Conservation (phyloP, 1,140 invertebrate genomes). For the Gryllus bimaculatus region DNA sequence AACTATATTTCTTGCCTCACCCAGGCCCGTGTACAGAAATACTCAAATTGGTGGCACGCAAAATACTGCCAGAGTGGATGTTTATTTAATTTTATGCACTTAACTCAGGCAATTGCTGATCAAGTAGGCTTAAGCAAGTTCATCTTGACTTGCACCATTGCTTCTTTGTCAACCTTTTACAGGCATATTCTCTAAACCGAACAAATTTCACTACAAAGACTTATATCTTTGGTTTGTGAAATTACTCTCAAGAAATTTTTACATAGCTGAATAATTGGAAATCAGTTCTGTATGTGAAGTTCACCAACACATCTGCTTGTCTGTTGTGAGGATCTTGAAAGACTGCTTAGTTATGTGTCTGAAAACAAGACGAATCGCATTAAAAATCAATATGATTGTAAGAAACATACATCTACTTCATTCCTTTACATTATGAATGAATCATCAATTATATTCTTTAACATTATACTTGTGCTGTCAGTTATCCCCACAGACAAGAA, state of each 20-base stretch:
- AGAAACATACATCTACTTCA: not conserved
- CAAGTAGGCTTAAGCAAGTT: not conserved
- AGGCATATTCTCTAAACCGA: not conserved
- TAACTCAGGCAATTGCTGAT: no score
- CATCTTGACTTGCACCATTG: not conserved
- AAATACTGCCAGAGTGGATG: no score
- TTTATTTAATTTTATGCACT: no score
- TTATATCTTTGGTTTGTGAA: not conserved
- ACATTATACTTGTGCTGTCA: not conserved
- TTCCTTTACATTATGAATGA: not conserved
- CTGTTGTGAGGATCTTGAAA: slow-evolving; percentile 15
- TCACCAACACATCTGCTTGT: slow-evolving; percentile 21
- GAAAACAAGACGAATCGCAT: slow-evolving; percentile 15
- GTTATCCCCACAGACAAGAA: not conserved
- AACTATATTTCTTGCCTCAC: no score
- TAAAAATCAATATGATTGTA: not conserved
- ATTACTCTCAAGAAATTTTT: not conserved
- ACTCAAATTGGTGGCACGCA: no score
- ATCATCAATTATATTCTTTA: not conserved
- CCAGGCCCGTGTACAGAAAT: no score
- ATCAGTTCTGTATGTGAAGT: not conserved
- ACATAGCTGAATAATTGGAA: not conserved
- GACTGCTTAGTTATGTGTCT: slow-evolving; percentile 19
- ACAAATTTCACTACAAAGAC: not conserved
- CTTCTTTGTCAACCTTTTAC: not conserved